Evolutionary conservation across 2,888 invertebrate genomes (phyloP).

Genomic region (Drosophila siamana): DNA sequence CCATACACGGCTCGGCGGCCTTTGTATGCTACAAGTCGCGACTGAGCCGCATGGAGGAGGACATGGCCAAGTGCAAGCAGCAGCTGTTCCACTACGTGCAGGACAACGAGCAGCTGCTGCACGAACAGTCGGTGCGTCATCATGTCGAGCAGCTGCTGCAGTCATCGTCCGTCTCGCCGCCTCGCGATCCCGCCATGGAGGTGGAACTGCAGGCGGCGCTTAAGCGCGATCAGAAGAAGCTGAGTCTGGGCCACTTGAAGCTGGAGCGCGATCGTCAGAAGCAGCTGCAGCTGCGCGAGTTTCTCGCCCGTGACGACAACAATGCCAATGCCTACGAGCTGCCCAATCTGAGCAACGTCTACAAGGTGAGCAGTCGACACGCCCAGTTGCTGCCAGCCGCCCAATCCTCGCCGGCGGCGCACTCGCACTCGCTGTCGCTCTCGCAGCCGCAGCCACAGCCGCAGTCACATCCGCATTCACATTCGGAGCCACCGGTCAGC

Average conservation of each 20-base stretch:
- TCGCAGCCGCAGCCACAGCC: background rate
- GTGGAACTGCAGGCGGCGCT: constrained; percentile 5
- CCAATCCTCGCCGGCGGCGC: background rate
- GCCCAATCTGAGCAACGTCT: constrained; percentile 53
- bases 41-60: constrained; percentile 46
- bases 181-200: constrained; percentile 13
- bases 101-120: constrained; percentile 49
- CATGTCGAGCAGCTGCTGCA: constrained; percentile 47
- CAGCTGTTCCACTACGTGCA: constrained; percentile 51
- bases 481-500: background rate
- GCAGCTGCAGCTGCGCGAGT: constrained; percentile 54
- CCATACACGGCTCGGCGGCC: constrained; percentile 1
- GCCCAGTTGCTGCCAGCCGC: background rate
- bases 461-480: background rate
- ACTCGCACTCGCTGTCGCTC: background rate
- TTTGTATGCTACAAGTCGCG: constrained; percentile 53
- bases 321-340: constrained; percentile 57
- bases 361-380: constrained; percentile 39
- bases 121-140: constrained; percentile 37
- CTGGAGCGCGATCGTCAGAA: constrained; percentile 40
- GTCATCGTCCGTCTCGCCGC: background rate
- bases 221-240: background rate
- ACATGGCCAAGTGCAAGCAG: constrained; percentile 60
- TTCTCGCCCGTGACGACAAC: constrained; percentile 57
- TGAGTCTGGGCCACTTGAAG: background rate